Conservation (phyloP, 2,113 vertebrate species). For the Bothrops jararaca region DNA sequence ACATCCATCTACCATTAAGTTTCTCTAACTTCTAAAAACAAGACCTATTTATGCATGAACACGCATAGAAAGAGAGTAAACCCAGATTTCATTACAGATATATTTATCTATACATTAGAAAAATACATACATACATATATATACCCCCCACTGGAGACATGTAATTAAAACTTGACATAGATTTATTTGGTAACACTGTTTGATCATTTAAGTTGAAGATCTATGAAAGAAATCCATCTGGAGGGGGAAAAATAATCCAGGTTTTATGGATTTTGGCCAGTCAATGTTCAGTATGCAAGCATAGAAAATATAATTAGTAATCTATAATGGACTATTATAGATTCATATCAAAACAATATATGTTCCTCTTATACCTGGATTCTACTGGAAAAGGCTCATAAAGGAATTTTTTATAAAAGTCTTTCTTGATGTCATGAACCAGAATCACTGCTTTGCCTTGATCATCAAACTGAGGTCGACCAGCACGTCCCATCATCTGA, state of each 20-base stretch:
- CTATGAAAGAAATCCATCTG: not conserved
- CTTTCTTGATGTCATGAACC: conserved; percentile 98
- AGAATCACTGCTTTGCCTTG: conserved; percentile 98
- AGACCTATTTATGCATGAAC: not conserved
- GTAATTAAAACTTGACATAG: not conserved
- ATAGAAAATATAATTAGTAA: not conserved
- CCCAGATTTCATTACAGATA: not conserved
- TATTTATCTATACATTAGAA: not conserved
- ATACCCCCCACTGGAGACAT: not conserved
- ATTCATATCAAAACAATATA: not conserved
- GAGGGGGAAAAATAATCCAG: not conserved
- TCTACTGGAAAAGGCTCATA: conserved; percentile 98
- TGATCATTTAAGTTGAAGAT: not conserved
- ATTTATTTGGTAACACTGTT: not conserved
- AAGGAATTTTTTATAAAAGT: conserved; percentile 99
- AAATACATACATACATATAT: not conserved
- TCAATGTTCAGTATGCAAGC: not conserved
- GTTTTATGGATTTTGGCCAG: not conserved
- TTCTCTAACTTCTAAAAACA: not conserved
- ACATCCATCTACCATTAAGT: not conserved
- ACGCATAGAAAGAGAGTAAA: not conserved
- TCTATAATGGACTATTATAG: too few species aligned
- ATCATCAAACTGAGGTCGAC: conserved; percentile 95
- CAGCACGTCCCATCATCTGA: conserved; percentile 98
- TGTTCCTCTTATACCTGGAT: conserved; percentile 79